Conservation (phyloP, 2,888 invertebrate species). For the Sisyra nigra region DNA sequence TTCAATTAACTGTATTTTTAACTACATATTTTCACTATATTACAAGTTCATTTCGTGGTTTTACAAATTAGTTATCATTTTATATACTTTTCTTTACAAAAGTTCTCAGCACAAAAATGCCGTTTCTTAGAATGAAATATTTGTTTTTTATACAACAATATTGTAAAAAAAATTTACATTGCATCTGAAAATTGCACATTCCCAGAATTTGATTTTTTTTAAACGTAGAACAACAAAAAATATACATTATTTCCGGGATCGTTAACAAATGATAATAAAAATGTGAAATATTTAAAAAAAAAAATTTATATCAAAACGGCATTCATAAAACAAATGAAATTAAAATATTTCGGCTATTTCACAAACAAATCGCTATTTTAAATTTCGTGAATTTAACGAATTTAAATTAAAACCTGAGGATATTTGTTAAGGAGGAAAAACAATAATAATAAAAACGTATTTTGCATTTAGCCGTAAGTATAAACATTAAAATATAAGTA, state of each 20-base stretch:
- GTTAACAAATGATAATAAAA: too few species aligned
- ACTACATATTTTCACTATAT: constrained; percentile 2
- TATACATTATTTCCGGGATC: background rate
- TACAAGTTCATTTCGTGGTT: constrained; percentile 2
- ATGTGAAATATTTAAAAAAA: too few species aligned
- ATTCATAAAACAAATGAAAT: too few species aligned
- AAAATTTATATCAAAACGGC: too few species aligned
- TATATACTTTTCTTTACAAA: background rate
- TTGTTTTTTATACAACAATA: background rate
- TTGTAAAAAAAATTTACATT: background rate
- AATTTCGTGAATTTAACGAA: too few species aligned
- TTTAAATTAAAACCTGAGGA: too few species aligned
- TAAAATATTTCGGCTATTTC: too few species aligned
- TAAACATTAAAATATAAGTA: constrained; percentile 3
- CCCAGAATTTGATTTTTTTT: constrained; percentile 3
- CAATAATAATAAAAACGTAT: too few species aligned
- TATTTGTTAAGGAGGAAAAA: too few species aligned
- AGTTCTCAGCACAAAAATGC: background rate
- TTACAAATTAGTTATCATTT: background rate
- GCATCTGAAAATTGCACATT: constrained; percentile 6
- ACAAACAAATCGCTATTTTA: too few species aligned
- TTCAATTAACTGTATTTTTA: constrained; percentile 2
- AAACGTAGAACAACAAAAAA: constrained; percentile 1
- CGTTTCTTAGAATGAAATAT: background rate
- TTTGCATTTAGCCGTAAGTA: background rate